These are phyloP conservation scores for Eutrigla gurnardus DNA, from an alignment of 2,797 vertebrate species.

Conservation along the genomic window DNA sequence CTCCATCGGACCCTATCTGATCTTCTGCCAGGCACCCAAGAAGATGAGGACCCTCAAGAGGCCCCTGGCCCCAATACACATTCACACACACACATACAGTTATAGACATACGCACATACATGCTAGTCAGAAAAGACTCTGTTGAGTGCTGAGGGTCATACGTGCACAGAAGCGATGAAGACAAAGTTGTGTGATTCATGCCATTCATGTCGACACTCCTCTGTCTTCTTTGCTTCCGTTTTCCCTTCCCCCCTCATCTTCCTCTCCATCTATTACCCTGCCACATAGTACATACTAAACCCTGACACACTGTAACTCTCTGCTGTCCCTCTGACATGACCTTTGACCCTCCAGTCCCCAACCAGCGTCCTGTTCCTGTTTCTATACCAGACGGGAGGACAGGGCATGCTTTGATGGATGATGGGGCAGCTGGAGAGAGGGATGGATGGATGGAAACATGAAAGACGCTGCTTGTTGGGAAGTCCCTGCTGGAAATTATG, in stretches of 20 bases:
- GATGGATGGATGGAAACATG: conserved; percentile 60
- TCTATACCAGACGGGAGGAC: conserved; percentile 71
- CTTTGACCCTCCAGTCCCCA: conserved; percentile 63
- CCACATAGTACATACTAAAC: conserved; percentile 45
- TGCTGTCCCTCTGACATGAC: conserved; percentile 66
- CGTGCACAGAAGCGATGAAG: conserved; percentile 49
- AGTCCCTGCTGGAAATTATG: conserved; percentile 75
- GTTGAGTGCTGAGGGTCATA: conserved; percentile 54
- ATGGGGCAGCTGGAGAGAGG: conserved; percentile 72
- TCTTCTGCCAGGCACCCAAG: conserved; percentile 61
- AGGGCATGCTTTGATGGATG: conserved; percentile 81
- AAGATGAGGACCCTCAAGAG: conserved; percentile 49
- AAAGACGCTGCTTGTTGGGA: conserved; percentile 82
- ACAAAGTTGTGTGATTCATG: conserved; percentile 63
- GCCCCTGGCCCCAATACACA: conserved; percentile 29
- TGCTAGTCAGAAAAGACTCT: conserved; percentile 24
- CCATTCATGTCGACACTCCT: conserved; percentile 50
- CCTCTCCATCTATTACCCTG: conserved; percentile 41
- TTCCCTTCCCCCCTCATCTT: conserved; percentile 22
- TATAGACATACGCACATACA: conserved; percentile 24
- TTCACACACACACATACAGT: conserved; percentile 11
- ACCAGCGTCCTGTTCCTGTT: conserved; percentile 77
- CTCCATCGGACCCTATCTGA: conserved; percentile 52
- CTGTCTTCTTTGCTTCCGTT: conserved; percentile 59
- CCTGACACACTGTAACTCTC: conserved; percentile 63